A percentile compares a stretch with the other conserved stretches of the same genome.
Conservation (phyloP, 2,113 vertebrate genomes). For the Silurus meridionalis region DNA sequence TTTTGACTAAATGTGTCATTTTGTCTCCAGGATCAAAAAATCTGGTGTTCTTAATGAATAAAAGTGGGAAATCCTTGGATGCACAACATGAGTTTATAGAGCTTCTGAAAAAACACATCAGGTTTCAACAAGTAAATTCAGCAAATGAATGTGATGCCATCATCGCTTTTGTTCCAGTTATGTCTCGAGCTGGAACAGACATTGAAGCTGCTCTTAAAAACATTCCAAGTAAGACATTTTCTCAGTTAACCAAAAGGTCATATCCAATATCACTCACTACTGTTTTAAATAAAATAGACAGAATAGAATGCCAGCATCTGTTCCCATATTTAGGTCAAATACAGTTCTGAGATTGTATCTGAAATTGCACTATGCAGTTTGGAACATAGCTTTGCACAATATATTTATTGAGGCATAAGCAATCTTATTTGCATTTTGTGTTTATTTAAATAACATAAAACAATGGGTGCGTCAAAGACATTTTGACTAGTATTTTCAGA, state of each 20-base stretch:
- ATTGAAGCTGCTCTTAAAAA: constrained; percentile 24
- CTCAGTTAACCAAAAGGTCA: background rate
- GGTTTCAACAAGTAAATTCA: background rate
- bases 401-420: background rate
- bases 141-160: background rate
- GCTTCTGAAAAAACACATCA: background rate
- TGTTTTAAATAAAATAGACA: background rate
- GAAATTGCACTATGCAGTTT: background rate
- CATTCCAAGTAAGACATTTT: constrained; percentile 20
- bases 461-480: background rate
- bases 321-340: background rate
- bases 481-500: background rate
- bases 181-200: constrained; percentile 31
- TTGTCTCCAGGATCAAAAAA: background rate
- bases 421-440: background rate
- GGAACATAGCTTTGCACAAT: background rate
- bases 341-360: background rate
- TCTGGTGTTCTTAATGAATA: background rate
- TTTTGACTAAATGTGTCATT: background rate
- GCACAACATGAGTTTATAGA: background rate
- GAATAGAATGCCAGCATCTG: background rate
- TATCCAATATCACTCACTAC: background rate
- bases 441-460: background rate
- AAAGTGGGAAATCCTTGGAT: no score
- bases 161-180: constrained; percentile 13